phyloP scores from a whole-genome alignment of 2,113 vertebrate genomes.

The Athene noctua region DNA sequence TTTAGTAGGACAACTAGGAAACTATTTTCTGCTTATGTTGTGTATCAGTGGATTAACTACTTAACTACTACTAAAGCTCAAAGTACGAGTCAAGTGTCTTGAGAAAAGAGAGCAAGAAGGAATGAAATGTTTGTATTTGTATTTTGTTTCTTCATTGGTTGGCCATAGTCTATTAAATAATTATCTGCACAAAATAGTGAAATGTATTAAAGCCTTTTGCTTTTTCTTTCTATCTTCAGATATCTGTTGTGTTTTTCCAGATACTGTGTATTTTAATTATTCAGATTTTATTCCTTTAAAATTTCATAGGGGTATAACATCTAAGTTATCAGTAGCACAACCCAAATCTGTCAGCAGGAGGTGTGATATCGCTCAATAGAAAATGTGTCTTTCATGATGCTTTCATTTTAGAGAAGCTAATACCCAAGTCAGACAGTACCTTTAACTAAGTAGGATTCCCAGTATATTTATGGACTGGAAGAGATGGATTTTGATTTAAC shows the following conservation, averaged over 20 bases:
- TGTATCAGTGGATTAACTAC: background rate
- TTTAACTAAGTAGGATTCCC: background rate
- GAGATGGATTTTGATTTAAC: background rate
- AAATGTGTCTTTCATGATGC: background rate
- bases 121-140: background rate
- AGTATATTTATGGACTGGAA: background rate
- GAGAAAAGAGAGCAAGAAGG: background rate
- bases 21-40: background rate
- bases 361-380: background rate
- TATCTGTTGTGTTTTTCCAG: background rate
- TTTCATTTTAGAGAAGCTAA: background rate
- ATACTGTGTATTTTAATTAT: background rate
- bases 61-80: background rate
- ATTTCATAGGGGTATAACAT: background rate
- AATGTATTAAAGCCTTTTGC: background rate
- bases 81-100: background rate
- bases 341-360: background rate
- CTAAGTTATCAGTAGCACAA: background rate
- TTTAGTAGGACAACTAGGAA: background rate
- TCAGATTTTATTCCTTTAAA: background rate
- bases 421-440: background rate
- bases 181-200: background rate
- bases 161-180: background rate
- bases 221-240: background rate
- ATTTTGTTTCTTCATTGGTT: constrained; percentile 4